Conservation (phyloP, 2,888 invertebrate species). For the Allygus modestus region DNA sequence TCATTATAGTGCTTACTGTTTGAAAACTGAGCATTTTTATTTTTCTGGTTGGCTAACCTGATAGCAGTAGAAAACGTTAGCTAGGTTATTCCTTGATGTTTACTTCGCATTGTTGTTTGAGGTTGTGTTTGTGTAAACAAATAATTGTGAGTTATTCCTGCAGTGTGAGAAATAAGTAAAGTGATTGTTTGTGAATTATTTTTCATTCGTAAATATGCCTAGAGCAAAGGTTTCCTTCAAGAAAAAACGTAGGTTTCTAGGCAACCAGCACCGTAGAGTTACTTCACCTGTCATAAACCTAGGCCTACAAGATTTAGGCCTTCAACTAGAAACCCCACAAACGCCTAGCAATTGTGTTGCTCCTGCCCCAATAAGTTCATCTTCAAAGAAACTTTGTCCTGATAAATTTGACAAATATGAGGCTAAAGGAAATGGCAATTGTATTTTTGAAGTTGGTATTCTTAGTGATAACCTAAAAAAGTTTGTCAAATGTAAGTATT, state of each 20-base stretch:
- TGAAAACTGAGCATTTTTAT: too few relatives aligned
- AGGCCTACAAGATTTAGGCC: not conserved
- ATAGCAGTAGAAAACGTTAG: too few relatives aligned
- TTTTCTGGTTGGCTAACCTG: too few relatives aligned
- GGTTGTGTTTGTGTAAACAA: too few relatives aligned
- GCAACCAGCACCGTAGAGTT: not conserved
- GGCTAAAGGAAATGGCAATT: slow-evolving; percentile 36
- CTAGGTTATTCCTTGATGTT: too few relatives aligned
- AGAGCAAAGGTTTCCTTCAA: not conserved
- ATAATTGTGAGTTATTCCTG: too few relatives aligned
- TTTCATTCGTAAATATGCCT: not conserved
- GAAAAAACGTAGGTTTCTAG: not conserved
- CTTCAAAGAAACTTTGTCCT: slow-evolving; percentile 30
- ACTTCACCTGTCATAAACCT: too few relatives aligned
- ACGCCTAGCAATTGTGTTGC: not conserved
- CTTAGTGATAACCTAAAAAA: slow-evolving; percentile 23
- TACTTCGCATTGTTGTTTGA: too few relatives aligned
- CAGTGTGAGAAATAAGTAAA: too few relatives aligned
- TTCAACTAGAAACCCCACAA: not conserved
- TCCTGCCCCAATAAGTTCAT: slow-evolving; percentile 30
- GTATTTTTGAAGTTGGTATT: slow-evolving; percentile 17
- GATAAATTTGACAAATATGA: slow-evolving; percentile 3
- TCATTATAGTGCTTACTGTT: too few relatives aligned
- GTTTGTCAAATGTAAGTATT: slow-evolving; percentile 19
- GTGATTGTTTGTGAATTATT: not conserved